Percentiles rank a stretch among this genome's conserved stretches.
These are phyloP conservation scores for Gasterosteus aculeatus DNA, from an alignment of 2,113 vertebrate species.

Conservation along the genomic window DNA sequence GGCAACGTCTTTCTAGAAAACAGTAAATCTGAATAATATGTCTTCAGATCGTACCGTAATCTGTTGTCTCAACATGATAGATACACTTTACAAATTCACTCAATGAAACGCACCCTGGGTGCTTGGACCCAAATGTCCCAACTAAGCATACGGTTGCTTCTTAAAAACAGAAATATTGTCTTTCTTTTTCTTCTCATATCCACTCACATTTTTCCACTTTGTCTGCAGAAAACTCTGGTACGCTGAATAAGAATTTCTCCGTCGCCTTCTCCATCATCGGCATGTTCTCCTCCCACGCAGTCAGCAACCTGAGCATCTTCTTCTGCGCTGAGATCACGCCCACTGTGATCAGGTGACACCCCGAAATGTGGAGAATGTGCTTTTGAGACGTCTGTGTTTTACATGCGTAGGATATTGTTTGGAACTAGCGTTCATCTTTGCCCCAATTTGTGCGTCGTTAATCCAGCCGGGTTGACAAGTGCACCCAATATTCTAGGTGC, in stretches of 20 bases:
- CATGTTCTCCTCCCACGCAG: conserved; percentile 97
- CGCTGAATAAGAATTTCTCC: conserved; percentile 92
- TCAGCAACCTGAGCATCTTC: conserved; percentile 97
- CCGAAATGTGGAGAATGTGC: not conserved
- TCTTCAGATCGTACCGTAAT: not conserved
- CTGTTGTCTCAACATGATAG: not conserved
- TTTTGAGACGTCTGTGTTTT: not conserved
- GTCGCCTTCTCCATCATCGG: conserved; percentile 94
- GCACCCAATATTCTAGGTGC: not conserved
- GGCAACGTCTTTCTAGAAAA: not conserved
- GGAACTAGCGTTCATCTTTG: not conserved
- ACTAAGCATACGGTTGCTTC: not conserved
- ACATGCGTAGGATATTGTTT: not conserved
- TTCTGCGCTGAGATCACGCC: conserved; percentile 98
- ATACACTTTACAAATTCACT: not conserved
- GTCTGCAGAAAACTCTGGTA: conserved; percentile 85
- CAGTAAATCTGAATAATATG: not conserved
- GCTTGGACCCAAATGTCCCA: not conserved
- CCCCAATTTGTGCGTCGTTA: not conserved
- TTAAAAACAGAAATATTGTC: not conserved
- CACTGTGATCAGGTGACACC: conserved; percentile 92
- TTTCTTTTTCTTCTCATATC: not conserved
- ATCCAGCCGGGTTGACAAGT: not conserved
- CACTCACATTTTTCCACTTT: not conserved
- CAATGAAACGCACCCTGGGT: not conserved